Conservation (phyloP, 2,888 invertebrate genomes). For the Volucella bombylans region DNA sequence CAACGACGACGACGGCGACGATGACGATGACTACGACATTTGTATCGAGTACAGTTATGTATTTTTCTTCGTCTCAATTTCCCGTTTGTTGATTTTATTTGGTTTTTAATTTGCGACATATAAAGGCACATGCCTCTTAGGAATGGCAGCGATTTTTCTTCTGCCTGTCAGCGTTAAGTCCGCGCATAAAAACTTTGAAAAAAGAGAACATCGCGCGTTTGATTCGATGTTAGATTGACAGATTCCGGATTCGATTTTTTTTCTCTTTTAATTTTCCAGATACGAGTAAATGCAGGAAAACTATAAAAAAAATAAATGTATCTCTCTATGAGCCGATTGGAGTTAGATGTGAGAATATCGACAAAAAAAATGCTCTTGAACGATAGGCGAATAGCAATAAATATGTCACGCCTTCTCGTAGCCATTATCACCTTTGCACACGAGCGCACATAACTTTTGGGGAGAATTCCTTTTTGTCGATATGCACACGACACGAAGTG, state of each 20-base stretch:
- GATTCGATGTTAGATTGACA: constrained; percentile 61
- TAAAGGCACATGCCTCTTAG: constrained; percentile 59
- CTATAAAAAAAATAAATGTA: too few relatives aligned
- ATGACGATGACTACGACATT: neutral
- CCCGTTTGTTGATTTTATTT: constrained; percentile 69
- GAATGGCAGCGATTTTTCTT: constrained; percentile 63
- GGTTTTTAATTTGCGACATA: constrained; percentile 67
- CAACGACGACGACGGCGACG: neutral
- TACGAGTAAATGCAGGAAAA: too few relatives aligned
- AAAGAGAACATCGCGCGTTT: constrained; percentile 28
- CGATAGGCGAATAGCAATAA: constrained; percentile 30
- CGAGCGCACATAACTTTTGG: constrained; percentile 19
- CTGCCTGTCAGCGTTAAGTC: constrained; percentile 60
- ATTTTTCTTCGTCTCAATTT: constrained; percentile 59
- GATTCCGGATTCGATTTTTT: constrained; percentile 47
- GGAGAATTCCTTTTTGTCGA: constrained; percentile 19
- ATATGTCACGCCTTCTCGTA: constrained; percentile 53
- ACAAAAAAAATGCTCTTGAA: constrained; percentile 4
- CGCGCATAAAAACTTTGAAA: constrained; percentile 8
- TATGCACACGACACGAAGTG: constrained; percentile 20
- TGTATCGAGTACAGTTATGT: constrained; percentile 59
- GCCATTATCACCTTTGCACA: constrained; percentile 39
- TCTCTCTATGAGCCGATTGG: neutral
- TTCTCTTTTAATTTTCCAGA: neutral
- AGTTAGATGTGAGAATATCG: constrained; percentile 16